Evolutionary conservation across 30 jellyfish, hydroid and myxozoan species (phyloP).

Genomic region (Chrysaora quinquecirrha): DNA sequence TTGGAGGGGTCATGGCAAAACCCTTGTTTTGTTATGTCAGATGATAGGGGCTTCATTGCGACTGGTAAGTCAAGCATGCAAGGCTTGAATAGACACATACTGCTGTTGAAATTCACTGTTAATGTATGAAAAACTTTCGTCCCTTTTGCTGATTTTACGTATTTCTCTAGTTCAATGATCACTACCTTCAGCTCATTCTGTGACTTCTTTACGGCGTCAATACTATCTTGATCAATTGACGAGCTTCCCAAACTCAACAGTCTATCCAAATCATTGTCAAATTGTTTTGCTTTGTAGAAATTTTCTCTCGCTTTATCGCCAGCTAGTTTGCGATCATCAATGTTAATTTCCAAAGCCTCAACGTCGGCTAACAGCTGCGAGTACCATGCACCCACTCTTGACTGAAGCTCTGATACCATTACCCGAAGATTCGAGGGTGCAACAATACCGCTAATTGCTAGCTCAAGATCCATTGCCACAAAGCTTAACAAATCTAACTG

Average conservation of each 20-base stretch:
- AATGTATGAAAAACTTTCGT: conserved; percentile 48
- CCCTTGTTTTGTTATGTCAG: conserved; percentile 68
- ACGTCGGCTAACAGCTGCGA: conserved; percentile 47
- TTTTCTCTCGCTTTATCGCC: conserved; percentile 33
- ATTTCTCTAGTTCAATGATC: conserved; percentile 49
- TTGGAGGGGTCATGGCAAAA: conserved; percentile 78
- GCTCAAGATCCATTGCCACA: conserved; percentile 68
- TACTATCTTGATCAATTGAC: conserved; percentile 12
- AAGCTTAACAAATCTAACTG: conserved; percentile 42
- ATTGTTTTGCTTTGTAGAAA: conserved; percentile 48
- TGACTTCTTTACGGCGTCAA: conserved; percentile 29
- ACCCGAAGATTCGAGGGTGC: conserved; percentile 16
- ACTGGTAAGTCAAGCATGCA: conserved; percentile 57
- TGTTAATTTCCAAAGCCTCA: conserved; percentile 17
- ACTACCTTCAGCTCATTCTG: conserved; percentile 20
- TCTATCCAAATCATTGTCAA: background rate
- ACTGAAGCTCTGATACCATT: background rate
- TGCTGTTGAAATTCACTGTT: conserved; percentile 67
- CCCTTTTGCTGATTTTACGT: conserved; percentile 1
- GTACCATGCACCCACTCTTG: conserved; percentile 49
- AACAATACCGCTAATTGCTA: conserved; percentile 27
- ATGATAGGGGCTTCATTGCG: conserved; percentile 51
- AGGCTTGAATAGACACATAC: conserved; percentile 82
- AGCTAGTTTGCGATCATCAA: conserved; percentile 44
- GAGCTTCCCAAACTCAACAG: background rate